Base-by-base conservation (phyloP, 2,797 vertebrate genomes). In the Falco cherrug region DNA sequence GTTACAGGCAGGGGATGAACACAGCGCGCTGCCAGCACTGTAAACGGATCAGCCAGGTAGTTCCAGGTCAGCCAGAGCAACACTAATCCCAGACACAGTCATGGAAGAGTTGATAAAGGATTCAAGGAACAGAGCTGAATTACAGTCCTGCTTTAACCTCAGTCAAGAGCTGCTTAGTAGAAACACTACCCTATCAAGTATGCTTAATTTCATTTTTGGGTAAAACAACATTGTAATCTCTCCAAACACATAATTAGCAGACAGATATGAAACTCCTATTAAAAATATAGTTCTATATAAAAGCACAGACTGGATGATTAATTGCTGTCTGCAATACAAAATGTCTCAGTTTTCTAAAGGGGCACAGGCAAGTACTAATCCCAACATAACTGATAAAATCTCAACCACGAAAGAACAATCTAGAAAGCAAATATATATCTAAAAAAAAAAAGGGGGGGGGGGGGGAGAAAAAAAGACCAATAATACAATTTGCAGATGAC, bases 21-120 rank as follows among this genome's bases (percentile, higher is more conserved):
- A 18, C 0, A 0, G 28, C 35, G 16, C 1, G 0, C 11, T 26
- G 29, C 33, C 18, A 12, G 29, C 3, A 33, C 5, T 4, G 35
- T 9, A 33, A 77, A 41, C 0, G 2, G 47, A 7, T 14, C 5
- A 0, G 4, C 20, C 78, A 84, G 48, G 67, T 10, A 60, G 82
- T 21, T 31, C 48, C 26, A 61, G 61, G 67, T 51, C 87, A 78
- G 37, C 29, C 29, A 35, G 16, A 69, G 64, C 57, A 73, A 47
- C 3, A 1, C 33, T 59, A 47, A 87, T 21, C n/a, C 47, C 68
- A 50, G 20, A 29, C 22, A 28, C 2, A 1, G 33, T 7, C 54
- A 10, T 4, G 54, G 57, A 82, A 70, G 70, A 63, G 54, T 5
- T 39, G 43, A 31, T 22, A 17, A 71, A 69, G 79, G 63, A 82